phyloP scores from a whole-genome alignment of 2,113 vertebrate genomes.

The Arizona elegans region DNA sequence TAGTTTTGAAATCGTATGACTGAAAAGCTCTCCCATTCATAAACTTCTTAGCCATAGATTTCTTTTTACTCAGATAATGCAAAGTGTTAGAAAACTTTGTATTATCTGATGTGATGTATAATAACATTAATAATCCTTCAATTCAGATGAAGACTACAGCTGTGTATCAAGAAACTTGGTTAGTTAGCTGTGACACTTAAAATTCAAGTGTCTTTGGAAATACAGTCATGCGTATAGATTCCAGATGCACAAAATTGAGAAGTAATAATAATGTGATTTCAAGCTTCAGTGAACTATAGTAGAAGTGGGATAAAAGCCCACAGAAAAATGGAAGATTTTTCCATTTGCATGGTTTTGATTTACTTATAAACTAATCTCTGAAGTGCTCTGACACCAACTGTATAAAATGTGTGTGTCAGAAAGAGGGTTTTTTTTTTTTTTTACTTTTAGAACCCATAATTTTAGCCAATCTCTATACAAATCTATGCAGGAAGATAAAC shows the following conservation, averaged over 20 bases:
- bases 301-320: constrained; percentile 46
- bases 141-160: constrained; percentile 10
- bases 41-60: background rate
- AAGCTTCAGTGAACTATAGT: constrained; percentile 47
- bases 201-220: constrained; percentile 56
- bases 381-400: background rate
- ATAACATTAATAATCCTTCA: constrained; percentile 26
- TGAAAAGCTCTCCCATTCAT: background rate
- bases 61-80: background rate
- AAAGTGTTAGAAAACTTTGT: constrained; percentile 28
- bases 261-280: constrained; percentile 59
- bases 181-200: constrained; percentile 43
- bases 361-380: constrained; percentile 8
- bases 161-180: constrained; percentile 31
- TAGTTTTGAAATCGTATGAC: background rate
- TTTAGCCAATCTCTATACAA: background rate
- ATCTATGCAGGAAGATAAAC: background rate
- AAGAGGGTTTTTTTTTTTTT: background rate
- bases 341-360: constrained; percentile 27
- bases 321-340: constrained; percentile 27
- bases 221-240: constrained; percentile 49
- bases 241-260: constrained; percentile 62
- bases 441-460: background rate
- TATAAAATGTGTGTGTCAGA: rapidly evolving
- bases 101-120: constrained; percentile 20